These are phyloP conservation scores for Chionodraco myersi DNA, from an alignment of 2,113 vertebrate genomes.

Conservation along the genomic window DNA sequence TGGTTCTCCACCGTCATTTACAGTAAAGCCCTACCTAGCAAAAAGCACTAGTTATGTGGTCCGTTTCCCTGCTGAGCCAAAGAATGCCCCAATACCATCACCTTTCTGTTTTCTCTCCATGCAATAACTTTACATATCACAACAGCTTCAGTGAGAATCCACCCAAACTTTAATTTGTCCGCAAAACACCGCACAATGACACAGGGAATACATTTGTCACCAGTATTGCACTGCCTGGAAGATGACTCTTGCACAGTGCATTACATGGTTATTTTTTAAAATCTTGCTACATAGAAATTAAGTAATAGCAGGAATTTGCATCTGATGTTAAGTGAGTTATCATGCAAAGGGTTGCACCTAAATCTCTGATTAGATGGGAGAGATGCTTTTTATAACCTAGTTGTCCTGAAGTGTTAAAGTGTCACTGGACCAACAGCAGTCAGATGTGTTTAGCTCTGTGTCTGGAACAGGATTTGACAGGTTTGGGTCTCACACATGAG, in stretches of 20 bases:
- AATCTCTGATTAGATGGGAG: constrained; percentile 55
- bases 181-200: constrained; percentile 35
- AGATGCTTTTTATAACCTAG: constrained; percentile 46
- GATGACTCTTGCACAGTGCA: constrained; percentile 24
- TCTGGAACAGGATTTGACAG: constrained; percentile 64
- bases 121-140: constrained; percentile 64
- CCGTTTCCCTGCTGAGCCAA: constrained; percentile 77
- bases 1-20: constrained; percentile 44
- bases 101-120: constrained; percentile 60
- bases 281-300: constrained; percentile 39
- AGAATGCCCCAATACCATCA: constrained; percentile 74
- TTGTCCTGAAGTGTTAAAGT: constrained; percentile 40
- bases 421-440: constrained; percentile 46
- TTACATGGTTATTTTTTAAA: constrained; percentile 35
- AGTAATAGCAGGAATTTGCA: constrained; percentile 29
- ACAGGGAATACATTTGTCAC: constrained; percentile 48
- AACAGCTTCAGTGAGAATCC: constrained; percentile 59
- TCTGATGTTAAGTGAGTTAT: constrained; percentile 37
- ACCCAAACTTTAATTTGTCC: constrained; percentile 49
- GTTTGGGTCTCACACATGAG: constrained; percentile 66
- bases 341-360: constrained; percentile 47
- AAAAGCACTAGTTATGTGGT: constrained; percentile 68
- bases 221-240: constrained; percentile 29
- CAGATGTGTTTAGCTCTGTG: constrained; percentile 73
- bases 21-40: constrained; percentile 52